phyloP scores from a whole-genome alignment of 2,888 invertebrate species.

The Steinernema hermaphroditum region DNA sequence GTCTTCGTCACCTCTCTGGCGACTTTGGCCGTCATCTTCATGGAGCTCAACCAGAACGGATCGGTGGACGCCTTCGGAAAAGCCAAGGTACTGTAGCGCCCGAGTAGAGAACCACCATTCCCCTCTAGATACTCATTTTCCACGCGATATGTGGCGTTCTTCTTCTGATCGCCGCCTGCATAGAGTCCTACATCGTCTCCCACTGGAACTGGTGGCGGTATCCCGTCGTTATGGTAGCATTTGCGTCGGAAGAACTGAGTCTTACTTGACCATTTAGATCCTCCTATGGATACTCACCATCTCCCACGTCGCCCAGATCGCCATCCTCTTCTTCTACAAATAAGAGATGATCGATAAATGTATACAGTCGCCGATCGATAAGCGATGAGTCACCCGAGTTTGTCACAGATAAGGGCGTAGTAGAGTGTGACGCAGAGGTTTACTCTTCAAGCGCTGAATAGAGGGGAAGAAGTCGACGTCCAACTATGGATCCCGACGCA shows the following conservation, averaged over 20 bases:
- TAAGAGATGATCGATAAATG: constrained; percentile 8
- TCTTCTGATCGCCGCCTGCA: constrained; percentile 30
- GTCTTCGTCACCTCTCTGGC: constrained; percentile 35
- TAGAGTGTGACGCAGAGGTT: too few species aligned
- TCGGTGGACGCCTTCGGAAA: constrained; percentile 43
- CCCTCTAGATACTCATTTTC: constrained; percentile 30
- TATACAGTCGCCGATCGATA: too few species aligned
- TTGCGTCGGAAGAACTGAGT: too few species aligned
- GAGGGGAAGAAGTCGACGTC: too few species aligned
- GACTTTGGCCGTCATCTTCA: constrained; percentile 38
- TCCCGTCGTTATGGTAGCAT: not conserved
- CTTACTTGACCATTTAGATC: constrained; percentile 16
- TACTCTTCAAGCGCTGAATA: too few species aligned
- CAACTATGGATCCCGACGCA: too few species aligned
- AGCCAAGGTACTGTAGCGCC: constrained; percentile 33
- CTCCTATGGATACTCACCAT: not conserved
- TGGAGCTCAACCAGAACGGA: constrained; percentile 36
- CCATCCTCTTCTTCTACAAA: constrained; percentile 10
- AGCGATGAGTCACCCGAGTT: too few species aligned
- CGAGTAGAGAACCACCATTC: not conserved
- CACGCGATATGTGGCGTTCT: constrained; percentile 29
- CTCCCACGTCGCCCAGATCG: not conserved
- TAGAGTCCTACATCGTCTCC: constrained; percentile 32
- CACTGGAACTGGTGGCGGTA: not conserved
- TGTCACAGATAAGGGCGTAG: too few species aligned